These are phyloP conservation scores for Cossypha niveicapilla DNA, from an alignment of 2,797 vertebrate genomes.

Conservation along the genomic window DNA sequence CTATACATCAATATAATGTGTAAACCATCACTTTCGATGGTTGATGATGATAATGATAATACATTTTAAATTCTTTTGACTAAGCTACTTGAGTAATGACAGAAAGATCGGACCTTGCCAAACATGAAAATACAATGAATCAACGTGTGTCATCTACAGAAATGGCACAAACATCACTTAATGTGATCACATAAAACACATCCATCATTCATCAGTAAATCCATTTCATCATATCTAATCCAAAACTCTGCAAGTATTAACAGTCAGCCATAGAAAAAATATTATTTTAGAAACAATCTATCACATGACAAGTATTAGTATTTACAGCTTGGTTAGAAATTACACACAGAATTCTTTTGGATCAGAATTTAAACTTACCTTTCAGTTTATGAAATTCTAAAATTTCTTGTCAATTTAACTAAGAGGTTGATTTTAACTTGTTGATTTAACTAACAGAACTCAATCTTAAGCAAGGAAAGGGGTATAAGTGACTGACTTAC, in stretches of 20 bases:
- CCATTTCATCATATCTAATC: slow-evolving; percentile 22
- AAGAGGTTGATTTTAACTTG: background rate
- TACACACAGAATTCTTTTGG: background rate
- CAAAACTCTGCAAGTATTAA: background rate
- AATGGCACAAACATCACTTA: slow-evolving; percentile 36
- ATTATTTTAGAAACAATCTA: background rate
- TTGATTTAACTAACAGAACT: background rate
- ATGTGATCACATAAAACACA: slow-evolving; percentile 49
- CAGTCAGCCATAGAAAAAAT: background rate
- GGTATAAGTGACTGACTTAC: background rate
- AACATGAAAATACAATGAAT: slow-evolving; percentile 50
- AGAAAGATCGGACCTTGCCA: slow-evolving; percentile 43
- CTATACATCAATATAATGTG: slow-evolving; percentile 12
- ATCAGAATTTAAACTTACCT: background rate
- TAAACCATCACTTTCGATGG: background rate
- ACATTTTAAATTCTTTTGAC: slow-evolving; percentile 48
- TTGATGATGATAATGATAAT: background rate
- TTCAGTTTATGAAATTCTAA: background rate
- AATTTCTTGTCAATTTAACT: background rate
- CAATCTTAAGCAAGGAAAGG: background rate
- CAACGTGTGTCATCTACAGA: slow-evolving; percentile 34
- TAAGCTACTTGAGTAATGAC: slow-evolving; percentile 45
- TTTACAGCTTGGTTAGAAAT: background rate
- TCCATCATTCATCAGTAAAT: slow-evolving; percentile 43
- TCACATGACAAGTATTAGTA: background rate